Evolutionary conservation across 2,797 vertebrate genomes (phyloP), one percentile per base, ranked within the genome.

Genomic region (Halcyon chelicuti): DNA sequence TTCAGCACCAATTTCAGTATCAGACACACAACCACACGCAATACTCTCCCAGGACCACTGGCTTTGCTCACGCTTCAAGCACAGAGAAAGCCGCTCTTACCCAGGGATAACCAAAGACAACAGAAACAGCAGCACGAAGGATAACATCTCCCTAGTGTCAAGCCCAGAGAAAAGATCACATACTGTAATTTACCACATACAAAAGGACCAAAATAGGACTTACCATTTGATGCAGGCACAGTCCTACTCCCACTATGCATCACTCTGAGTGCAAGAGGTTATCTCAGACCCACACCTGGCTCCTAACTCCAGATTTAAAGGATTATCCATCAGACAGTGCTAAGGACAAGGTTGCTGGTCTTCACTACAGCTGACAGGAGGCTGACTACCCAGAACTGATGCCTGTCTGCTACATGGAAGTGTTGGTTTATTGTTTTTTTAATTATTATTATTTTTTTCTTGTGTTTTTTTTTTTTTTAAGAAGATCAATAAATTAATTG

Each of bases 11-110:
- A 0, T 57, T 60, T 25, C 49, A 47, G 14, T 3, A 14, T 16
- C 23, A 40, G 35, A 11, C 29, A 39, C 18, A 16, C 4, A 22
- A 47, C 9, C 9, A 10, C 22, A 8, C 0, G 2, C 12, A 31
- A 22, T 1, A 0, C 25, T 51, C 37, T 66, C 42, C 35, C 33
- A 44, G 29, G 9, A 37, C 26, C 33, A 6, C 54, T 29, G 3
- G 6, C 26, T 55, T 63, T 31, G 6, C 18, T 70, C 29, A 10
- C 5, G 0, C 14, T 17, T 46, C 44, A 7, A 2, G 12, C n/a
- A 12, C 25, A 60, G 22, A 62, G 10, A 14, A 57, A 79, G 29
- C 14, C 21, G 10, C 20, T 51, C 20, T 14, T 62, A 31, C 19
- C 28, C 46, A 33, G 5, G 10, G 19, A 4, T 7, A 2, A 29